Conservation (phyloP, 2,797 vertebrate genomes). For the Meriones psammophilus region DNA sequence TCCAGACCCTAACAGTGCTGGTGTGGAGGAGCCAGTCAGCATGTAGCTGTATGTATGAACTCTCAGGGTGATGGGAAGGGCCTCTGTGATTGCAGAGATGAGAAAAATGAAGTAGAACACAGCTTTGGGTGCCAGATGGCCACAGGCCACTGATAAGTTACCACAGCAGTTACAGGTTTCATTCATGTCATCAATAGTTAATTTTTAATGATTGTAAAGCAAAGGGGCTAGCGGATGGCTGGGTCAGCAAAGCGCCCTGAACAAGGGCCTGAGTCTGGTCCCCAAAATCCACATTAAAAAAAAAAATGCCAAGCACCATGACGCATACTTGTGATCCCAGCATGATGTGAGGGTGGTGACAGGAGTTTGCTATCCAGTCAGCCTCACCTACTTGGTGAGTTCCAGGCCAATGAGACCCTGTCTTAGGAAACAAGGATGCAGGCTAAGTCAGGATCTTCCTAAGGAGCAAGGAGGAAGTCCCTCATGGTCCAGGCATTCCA, state of each 20-base stretch:
- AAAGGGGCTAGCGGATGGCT: not conserved
- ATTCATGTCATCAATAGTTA: not conserved
- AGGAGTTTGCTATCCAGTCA: too few species aligned
- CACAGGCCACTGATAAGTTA: not conserved
- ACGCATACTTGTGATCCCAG: too few species aligned
- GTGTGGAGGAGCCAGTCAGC: not conserved
- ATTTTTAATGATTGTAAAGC: not conserved
- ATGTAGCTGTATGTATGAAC: rapidly evolving
- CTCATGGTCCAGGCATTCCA: too few species aligned
- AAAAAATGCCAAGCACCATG: not conserved
- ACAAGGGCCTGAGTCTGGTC: not conserved
- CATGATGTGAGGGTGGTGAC: too few species aligned
- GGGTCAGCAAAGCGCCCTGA: not conserved
- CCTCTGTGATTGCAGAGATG: rapidly evolving
- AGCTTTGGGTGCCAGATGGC: rapidly evolving
- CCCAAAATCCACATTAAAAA: not conserved
- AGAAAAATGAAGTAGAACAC: rapidly evolving
- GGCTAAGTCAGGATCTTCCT: too few species aligned
- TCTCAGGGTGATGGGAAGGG: not conserved
- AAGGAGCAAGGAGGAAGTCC: too few species aligned
- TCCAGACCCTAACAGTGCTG: too few species aligned
- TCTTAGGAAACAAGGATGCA: not conserved
- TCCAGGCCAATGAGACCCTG: not conserved
- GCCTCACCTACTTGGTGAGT: not conserved
- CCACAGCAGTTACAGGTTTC: not conserved